Percentiles rank a stretch among this genome's conserved stretches.
Evolutionary conservation across 1,140 invertebrate genomes (phyloP).

Genomic region (Drosophila ohnishii): DNA sequence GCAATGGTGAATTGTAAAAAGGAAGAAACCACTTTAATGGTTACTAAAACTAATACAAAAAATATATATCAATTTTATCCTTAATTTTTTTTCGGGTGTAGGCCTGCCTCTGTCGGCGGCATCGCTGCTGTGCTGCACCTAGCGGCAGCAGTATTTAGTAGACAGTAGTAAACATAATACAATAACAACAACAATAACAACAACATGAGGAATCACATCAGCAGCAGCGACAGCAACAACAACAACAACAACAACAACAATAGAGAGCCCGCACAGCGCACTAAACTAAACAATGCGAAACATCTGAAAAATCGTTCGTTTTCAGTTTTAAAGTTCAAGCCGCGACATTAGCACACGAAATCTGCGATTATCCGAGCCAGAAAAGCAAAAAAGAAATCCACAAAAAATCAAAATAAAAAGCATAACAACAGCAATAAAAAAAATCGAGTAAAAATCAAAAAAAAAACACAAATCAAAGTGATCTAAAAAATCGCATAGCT

Average conservation of each 20-base stretch:
- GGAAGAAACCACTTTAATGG: neutral
- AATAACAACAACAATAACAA: conserved; percentile 53
- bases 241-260: conserved; percentile 51
- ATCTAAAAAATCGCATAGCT: neutral
- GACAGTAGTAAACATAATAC: conserved; percentile 76
- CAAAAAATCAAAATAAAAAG: conserved; percentile 4
- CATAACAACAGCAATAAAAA: conserved; percentile 4
- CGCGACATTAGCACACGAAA: conserved; percentile 80
- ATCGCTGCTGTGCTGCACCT: conserved; percentile 67
- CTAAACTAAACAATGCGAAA: conserved; percentile 79
- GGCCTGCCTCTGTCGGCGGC: conserved; percentile 19
- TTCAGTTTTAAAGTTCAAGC: conserved; percentile 81
- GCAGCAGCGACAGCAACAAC: conserved; percentile 1
- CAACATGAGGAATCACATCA: conserved; percentile 26
- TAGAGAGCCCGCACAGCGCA: conserved; percentile 56
- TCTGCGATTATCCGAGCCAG: conserved; percentile 66
- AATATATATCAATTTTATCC: neutral
- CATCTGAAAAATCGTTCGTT: conserved; percentile 68
- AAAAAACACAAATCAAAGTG: conserved; percentile 3
- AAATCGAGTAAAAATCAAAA: conserved; percentile 4
- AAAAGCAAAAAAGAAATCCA: conserved; percentile 8
- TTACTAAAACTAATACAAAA: neutral
- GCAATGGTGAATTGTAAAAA: neutral
- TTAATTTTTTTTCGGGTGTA: neutral
- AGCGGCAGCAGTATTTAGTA: conserved; percentile 40